Evolutionary conservation across 2,888 invertebrate species (phyloP).

Genomic region (Drosophila gaucha): DNA sequence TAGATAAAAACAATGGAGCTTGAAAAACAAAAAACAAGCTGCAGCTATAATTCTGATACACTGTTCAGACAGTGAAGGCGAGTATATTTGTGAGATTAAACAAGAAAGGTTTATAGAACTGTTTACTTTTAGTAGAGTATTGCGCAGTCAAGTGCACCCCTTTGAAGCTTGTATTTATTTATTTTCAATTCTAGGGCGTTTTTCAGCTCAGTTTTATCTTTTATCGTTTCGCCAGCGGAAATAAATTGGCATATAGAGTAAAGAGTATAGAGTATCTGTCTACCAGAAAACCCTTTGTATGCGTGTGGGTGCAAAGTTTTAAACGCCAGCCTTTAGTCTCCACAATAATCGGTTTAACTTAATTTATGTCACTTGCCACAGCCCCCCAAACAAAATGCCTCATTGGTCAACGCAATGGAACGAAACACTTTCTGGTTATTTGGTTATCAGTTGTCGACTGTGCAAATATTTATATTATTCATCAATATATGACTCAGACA

Average conservation of each 20-base stretch:
- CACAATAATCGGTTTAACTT: not conserved
- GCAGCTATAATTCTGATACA: not conserved
- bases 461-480: slow-evolving; percentile 51
- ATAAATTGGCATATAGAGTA: not conserved
- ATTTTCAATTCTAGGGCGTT: not conserved
- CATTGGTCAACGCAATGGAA: not conserved
- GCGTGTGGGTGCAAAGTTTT: not conserved
- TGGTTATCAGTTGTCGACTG: slow-evolving; percentile 41
- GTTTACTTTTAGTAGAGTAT: not conserved
- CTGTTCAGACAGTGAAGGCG: not conserved
- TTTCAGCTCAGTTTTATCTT: no score
- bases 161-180: not conserved
- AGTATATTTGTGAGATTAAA: not conserved
- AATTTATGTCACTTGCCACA: slow-evolving; percentile 12
- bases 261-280: not conserved
- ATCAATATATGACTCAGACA: slow-evolving; percentile 38
- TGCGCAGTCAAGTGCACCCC: not conserved
- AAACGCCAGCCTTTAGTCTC: not conserved
- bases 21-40: not conserved
- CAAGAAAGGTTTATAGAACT: not conserved
- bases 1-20: slow-evolving; percentile 16
- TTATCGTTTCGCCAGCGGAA: not conserved
- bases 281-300: not conserved
- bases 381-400: not conserved
- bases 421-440: slow-evolving; percentile 19